These are phyloP conservation scores for Amiota minor DNA, from an alignment of 2,888 invertebrate species.

Conservation along the genomic window DNA sequence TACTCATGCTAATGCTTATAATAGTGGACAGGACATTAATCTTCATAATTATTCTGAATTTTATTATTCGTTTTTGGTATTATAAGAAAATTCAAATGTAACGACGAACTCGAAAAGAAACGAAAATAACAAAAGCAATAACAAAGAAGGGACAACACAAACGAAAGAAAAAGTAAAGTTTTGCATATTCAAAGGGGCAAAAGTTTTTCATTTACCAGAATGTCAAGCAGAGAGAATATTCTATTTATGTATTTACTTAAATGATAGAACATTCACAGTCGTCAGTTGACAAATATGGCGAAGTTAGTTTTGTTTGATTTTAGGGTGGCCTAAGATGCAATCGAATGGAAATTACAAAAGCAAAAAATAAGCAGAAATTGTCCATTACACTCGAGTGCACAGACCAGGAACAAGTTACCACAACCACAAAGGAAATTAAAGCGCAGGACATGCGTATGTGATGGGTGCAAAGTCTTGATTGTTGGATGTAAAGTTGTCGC, in stretches of 20 bases:
- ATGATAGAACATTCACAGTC: too few relatives aligned
- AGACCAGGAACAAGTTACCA: background rate
- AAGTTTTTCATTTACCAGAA: background rate
- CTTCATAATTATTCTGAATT: slow-evolving; percentile 60
- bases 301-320: slow-evolving; percentile 22
- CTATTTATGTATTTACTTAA: too few relatives aligned
- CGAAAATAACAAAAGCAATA: slow-evolving; percentile 30
- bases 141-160: slow-evolving; percentile 14
- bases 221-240: too few relatives aligned
- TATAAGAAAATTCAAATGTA: background rate
- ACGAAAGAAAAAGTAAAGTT: slow-evolving; percentile 55
- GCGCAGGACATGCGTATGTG: too few relatives aligned
- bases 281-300: too few relatives aligned
- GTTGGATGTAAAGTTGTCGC: background rate
- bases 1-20: slow-evolving; percentile 29
- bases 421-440: slow-evolving; percentile 46
- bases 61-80: slow-evolving; percentile 9
- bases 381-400: slow-evolving; percentile 19
- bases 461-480: too few relatives aligned
- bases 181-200: slow-evolving; percentile 53
- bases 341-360: slow-evolving; percentile 58
- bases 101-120: background rate
- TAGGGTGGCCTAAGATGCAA: slow-evolving; percentile 53
- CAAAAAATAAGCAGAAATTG: slow-evolving; percentile 23
- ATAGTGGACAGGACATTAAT: slow-evolving; percentile 56